phyloP scores from a whole-genome alignment of 2,888 invertebrate genomes.

The Podabrus alpinus region DNA sequence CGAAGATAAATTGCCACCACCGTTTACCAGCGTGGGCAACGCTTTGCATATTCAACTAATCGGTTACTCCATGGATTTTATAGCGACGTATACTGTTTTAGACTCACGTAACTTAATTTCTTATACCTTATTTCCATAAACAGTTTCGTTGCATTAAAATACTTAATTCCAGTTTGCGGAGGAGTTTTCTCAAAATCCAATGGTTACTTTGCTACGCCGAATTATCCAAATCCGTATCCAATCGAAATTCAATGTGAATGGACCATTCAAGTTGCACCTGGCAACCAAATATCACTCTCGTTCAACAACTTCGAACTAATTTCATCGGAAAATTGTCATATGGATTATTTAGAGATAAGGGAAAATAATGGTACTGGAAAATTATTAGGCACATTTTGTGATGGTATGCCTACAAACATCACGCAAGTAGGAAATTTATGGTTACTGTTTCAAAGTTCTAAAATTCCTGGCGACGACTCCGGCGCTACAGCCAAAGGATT shows the following conservation, averaged over 20 bases:
- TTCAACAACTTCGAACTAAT: slow-evolving; percentile 74
- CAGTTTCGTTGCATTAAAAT: neutral
- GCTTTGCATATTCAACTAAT: slow-evolving; percentile 57
- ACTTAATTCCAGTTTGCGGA: slow-evolving; percentile 67
- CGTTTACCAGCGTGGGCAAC: slow-evolving; percentile 71
- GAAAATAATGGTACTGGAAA: slow-evolving; percentile 66
- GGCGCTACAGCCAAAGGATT: slow-evolving; percentile 72
- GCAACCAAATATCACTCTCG: slow-evolving; percentile 58
- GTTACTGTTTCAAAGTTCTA: slow-evolving; percentile 76
- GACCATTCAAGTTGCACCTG: slow-evolving; percentile 66
- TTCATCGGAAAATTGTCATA: slow-evolving; percentile 73
- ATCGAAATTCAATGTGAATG: slow-evolving; percentile 74
- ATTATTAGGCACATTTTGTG: slow-evolving; percentile 78
- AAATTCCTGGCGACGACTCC: slow-evolving; percentile 40
- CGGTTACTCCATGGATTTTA: slow-evolving; percentile 49
- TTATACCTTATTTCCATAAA: too few species aligned
- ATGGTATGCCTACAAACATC: slow-evolving; percentile 65
- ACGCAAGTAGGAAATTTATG: slow-evolving; percentile 66
- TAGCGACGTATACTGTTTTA: slow-evolving; percentile 62
- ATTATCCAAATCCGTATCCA: slow-evolving; percentile 75
- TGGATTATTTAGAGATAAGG: slow-evolving; percentile 85
- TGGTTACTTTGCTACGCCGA: slow-evolving; percentile 72
- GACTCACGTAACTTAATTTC: slow-evolving; percentile 56
- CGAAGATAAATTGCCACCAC: slow-evolving; percentile 63
- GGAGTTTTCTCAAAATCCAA: slow-evolving; percentile 62